phyloP scores from a whole-genome alignment of 2,797 vertebrate species.

The Lithobates pipiens region DNA sequence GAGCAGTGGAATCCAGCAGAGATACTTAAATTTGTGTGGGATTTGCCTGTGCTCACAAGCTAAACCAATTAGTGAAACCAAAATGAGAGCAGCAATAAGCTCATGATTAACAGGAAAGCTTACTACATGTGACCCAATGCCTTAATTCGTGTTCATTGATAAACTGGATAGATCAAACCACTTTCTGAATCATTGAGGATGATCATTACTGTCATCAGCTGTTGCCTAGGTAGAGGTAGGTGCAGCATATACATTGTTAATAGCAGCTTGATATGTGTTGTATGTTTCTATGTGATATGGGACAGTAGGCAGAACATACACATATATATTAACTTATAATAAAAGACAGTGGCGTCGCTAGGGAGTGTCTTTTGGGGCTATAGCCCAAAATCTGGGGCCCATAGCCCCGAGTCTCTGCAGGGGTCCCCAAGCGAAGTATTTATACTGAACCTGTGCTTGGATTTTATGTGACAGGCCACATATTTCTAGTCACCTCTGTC shows the following conservation, averaged over 20 bases:
- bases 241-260: not conserved
- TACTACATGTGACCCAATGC: not conserved
- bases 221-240: not conserved
- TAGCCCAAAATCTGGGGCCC: too few relatives aligned
- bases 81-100: conserved; percentile 8
- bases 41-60: conserved; percentile 1
- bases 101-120: conserved; percentile 5
- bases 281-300: too few relatives aligned
- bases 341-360: too few relatives aligned
- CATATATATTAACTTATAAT: too few relatives aligned
- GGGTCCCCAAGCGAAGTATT: too few relatives aligned
- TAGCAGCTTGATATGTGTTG: too few relatives aligned
- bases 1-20: not conserved
- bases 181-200: not conserved
- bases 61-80: conserved; percentile 26
- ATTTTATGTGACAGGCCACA: too few relatives aligned
- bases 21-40: not conserved
- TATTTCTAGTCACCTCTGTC: too few relatives aligned
- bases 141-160: not conserved
- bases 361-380: too few relatives aligned
- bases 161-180: not conserved
- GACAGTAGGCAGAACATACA: too few relatives aligned
- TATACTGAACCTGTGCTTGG: too few relatives aligned
- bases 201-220: not conserved
- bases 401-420: too few relatives aligned